Evolutionary conservation across 1,140 invertebrate genomes (phyloP).

Genomic region (Carposina sasakii): DNA sequence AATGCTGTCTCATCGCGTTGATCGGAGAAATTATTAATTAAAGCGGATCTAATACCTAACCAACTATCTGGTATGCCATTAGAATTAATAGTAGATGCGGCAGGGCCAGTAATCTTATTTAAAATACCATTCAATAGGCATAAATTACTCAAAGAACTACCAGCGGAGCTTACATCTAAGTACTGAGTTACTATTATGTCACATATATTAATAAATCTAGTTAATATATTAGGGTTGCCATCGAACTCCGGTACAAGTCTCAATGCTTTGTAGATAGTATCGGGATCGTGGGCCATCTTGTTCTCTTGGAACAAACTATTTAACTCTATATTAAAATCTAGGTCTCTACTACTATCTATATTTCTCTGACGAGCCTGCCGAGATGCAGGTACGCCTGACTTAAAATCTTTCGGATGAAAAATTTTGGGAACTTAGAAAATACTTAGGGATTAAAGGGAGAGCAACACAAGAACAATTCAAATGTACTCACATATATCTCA

Average conservation of each 20-base stretch:
- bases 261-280: neutral
- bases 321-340: neutral
- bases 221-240: slow-evolving; percentile 1
- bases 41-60: neutral
- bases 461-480: slow-evolving; percentile 1
- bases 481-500: slow-evolving; percentile 1
- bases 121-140: slow-evolving; percentile 1
- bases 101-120: slow-evolving; percentile 1
- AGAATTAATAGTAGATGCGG: neutral
- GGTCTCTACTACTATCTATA: neutral
- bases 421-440: slow-evolving; percentile 1
- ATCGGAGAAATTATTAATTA: slow-evolving; percentile 6
- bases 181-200: neutral
- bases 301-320: neutral
- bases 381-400: neutral
- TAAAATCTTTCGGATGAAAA: neutral
- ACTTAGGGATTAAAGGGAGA: neutral
- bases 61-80: slow-evolving; percentile 5
- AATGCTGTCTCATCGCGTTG: slow-evolving; percentile 2
- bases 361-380: neutral
- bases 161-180: neutral
- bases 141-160: neutral
- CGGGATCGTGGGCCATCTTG: neutral
- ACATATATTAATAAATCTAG: slow-evolving; percentile 1
- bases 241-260: neutral